Percentiles rank a stretch among this genome's conserved stretches.
Evolutionary conservation across 2,888 invertebrate species (phyloP).

Genomic region (Trachelus tabidus): DNA sequence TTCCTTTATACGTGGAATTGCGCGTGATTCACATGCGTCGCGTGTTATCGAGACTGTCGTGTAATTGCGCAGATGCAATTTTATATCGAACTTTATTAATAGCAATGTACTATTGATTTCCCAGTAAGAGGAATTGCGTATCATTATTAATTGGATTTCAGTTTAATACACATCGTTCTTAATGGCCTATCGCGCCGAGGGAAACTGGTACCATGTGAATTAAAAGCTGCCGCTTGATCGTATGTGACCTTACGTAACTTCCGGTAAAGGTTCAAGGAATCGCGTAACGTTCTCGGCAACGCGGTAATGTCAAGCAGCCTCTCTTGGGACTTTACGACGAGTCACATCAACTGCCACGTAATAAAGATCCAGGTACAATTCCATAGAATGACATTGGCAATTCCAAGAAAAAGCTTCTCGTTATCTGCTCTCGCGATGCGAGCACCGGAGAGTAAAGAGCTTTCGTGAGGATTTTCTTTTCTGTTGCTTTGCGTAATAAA

Average conservation of each 20-base stretch:
- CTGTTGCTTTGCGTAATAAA: no score
- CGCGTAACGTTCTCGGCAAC: background rate
- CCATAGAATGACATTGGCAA: conserved; percentile 34
- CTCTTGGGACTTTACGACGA: conserved; percentile 33
- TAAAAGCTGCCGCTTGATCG: background rate
- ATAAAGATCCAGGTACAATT: conserved; percentile 37
- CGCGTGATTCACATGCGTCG: no score
- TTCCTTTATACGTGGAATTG: no score
- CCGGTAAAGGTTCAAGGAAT: background rate
- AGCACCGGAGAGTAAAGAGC: background rate
- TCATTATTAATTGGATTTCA: background rate
- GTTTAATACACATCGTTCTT: background rate
- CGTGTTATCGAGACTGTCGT: background rate
- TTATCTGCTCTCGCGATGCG: background rate
- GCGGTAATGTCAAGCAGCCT: background rate
- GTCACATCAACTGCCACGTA: conserved; percentile 34
- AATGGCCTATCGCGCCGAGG: background rate
- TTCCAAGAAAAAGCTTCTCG: conserved; percentile 12
- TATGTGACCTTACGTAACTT: background rate
- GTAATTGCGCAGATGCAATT: background rate
- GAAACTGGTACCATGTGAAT: background rate
- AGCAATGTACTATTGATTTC: background rate
- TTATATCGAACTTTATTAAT: background rate
- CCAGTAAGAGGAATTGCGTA: background rate
- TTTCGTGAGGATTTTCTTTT: background rate